A percentile compares a stretch with the other conserved stretches of the same genome.
phyloP scores from a whole-genome alignment of 2,888 invertebrate species.

The Drosophila picticornis region DNA sequence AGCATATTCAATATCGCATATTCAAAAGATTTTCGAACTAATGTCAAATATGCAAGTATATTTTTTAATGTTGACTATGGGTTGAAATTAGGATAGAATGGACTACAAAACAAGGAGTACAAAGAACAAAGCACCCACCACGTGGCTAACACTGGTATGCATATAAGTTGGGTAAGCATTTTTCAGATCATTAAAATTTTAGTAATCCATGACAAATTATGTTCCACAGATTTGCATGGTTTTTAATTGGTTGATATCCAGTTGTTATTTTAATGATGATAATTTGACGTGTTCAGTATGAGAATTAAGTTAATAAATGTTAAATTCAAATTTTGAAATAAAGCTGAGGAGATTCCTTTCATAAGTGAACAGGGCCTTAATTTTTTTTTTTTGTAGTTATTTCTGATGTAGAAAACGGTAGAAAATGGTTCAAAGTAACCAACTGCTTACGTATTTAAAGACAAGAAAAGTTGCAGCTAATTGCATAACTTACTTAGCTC shows the following conservation, averaged over 20 bases:
- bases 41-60: neutral
- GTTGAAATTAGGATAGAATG: slow-evolving; percentile 36
- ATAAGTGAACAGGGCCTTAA: neutral
- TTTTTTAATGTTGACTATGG: slow-evolving; percentile 25
- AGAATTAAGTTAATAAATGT: slow-evolving; percentile 6
- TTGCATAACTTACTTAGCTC: neutral
- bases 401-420: neutral
- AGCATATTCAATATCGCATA: neutral
- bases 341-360: neutral
- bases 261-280: slow-evolving; percentile 25
- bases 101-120: slow-evolving; percentile 11
- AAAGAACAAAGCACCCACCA: slow-evolving; percentile 15
- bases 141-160: slow-evolving; percentile 10
- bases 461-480: too few species aligned
- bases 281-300: neutral
- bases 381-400: neutral
- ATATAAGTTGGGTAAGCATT: slow-evolving; percentile 15
- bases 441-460: too few species aligned
- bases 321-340: neutral
- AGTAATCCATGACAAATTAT: neutral
- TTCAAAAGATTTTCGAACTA: neutral
- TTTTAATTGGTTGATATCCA: slow-evolving; percentile 30
- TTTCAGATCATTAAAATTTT: neutral
- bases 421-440: neutral
- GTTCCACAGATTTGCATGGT: slow-evolving; percentile 39